Evolutionary conservation across 2,888 invertebrate genomes (phyloP).

Genomic region (Mechanitis mazaeus): DNA sequence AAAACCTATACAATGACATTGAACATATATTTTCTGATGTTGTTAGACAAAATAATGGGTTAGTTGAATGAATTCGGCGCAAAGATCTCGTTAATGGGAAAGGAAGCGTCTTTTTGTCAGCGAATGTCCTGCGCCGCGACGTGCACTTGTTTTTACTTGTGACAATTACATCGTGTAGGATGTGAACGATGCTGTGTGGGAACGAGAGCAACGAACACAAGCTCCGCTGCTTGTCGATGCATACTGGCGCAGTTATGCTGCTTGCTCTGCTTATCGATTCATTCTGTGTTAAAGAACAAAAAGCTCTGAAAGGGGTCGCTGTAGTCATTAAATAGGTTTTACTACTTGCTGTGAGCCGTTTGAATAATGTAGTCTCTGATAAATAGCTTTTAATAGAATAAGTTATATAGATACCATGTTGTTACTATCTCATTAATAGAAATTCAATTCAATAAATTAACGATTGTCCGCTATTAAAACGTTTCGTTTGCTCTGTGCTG

Average conservation of each 20-base stretch:
- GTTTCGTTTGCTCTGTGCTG: neutral
- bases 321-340: neutral
- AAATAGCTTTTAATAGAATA: too few relatives aligned
- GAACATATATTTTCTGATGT: too few relatives aligned
- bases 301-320: too few relatives aligned
- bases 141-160: slow-evolving; percentile 19
- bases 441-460: too few relatives aligned
- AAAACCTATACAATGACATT: too few relatives aligned
- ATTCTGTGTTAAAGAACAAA: too few relatives aligned
- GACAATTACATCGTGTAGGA: slow-evolving; percentile 16
- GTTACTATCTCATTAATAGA: too few relatives aligned
- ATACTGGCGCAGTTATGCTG: slow-evolving; percentile 9
- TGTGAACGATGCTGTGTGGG: slow-evolving; percentile 21
- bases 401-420: too few relatives aligned
- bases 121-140: slow-evolving; percentile 28
- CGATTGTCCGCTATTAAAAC: neutral
- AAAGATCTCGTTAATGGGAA: slow-evolving; percentile 32
- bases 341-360: neutral
- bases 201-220: slow-evolving; percentile 16
- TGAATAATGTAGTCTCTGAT: too few relatives aligned
- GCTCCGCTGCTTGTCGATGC: slow-evolving; percentile 18
- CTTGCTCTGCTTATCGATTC: too few relatives aligned
- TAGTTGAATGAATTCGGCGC: slow-evolving; percentile 2
- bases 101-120: slow-evolving; percentile 34
- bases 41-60: neutral